Conservation (phyloP, 2,113 vertebrate species). For the Diglossa brunneiventris region DNA sequence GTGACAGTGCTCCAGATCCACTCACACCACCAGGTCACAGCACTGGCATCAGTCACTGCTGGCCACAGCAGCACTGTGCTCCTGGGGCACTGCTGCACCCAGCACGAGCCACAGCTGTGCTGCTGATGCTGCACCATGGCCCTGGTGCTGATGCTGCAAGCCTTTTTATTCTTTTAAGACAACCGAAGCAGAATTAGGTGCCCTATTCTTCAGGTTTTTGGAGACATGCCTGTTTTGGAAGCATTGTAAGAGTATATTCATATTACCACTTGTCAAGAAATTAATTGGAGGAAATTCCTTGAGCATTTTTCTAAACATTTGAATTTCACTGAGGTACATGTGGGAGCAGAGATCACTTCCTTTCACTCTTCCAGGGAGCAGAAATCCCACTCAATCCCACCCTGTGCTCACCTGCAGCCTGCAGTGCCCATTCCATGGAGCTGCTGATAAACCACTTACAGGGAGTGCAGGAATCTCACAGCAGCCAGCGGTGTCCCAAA, state of each 20-base stretch:
- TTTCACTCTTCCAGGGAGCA: background rate
- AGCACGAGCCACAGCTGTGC: accelerated
- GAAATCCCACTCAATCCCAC: background rate
- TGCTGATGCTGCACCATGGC: no score
- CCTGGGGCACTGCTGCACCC: background rate
- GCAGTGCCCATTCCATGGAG: background rate
- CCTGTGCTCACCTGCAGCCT: background rate
- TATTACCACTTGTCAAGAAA: background rate
- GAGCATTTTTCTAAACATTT: background rate
- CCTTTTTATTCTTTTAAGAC: background rate
- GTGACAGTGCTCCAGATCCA: background rate
- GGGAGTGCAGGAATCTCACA: background rate
- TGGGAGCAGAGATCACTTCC: background rate
- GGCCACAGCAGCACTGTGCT: accelerated
- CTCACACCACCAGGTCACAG: background rate
- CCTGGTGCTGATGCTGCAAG: background rate
- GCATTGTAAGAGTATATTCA: background rate
- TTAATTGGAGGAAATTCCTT: background rate
- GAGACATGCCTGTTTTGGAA: background rate
- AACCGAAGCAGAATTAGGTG: background rate
- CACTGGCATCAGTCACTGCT: background rate
- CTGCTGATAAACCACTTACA: background rate
- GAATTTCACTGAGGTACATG: background rate
- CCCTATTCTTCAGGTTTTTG: background rate
- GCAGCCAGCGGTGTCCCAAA: background rate